These are phyloP conservation scores for Chloroceryle amazona DNA, from an alignment of 2,797 vertebrate species.

Conservation along the genomic window DNA sequence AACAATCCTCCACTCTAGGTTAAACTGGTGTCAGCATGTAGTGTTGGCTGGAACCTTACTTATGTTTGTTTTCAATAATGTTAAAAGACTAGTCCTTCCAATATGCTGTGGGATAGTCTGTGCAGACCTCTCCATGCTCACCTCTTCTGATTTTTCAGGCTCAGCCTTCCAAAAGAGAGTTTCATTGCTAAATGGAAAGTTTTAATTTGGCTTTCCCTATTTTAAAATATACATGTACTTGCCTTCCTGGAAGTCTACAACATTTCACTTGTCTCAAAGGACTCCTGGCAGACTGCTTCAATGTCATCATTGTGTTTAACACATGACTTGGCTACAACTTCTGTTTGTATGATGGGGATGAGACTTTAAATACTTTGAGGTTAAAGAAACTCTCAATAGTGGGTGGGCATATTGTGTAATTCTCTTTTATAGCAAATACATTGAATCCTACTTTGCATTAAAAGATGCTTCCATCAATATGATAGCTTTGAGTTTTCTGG, in stretches of 20 bases:
- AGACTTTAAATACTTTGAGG: conserved; percentile 60
- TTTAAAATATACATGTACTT: conserved; percentile 47
- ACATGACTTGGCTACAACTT: conserved; percentile 24
- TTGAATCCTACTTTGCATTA: conserved; percentile 14
- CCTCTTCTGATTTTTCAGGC: conserved; percentile 30
- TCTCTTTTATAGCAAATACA: neutral
- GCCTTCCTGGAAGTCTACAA: conserved; percentile 63
- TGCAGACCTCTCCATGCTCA: neutral
- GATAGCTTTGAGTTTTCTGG: conserved; percentile 18
- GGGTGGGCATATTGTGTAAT: conserved; percentile 60
- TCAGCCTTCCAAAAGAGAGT: conserved; percentile 30
- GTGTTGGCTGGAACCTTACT: neutral
- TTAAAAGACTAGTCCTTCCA: neutral
- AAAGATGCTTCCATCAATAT: neutral
- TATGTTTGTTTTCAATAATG: neutral
- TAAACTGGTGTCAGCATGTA: conserved; percentile 33
- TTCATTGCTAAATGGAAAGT: conserved; percentile 51
- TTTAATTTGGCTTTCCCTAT: conserved; percentile 57
- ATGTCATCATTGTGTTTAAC: conserved; percentile 57
- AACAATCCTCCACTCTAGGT: neutral
- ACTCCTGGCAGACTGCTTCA: conserved; percentile 19
- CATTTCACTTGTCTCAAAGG: conserved; percentile 59
- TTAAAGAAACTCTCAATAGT: conserved; percentile 50
- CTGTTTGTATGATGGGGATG: conserved; percentile 26
- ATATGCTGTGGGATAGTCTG: neutral